Evolutionary conservation across 2,888 invertebrate species (phyloP), one percentile per base, ranked within the genome.

Genomic region (Agonopterix subpropinquella): DNA sequence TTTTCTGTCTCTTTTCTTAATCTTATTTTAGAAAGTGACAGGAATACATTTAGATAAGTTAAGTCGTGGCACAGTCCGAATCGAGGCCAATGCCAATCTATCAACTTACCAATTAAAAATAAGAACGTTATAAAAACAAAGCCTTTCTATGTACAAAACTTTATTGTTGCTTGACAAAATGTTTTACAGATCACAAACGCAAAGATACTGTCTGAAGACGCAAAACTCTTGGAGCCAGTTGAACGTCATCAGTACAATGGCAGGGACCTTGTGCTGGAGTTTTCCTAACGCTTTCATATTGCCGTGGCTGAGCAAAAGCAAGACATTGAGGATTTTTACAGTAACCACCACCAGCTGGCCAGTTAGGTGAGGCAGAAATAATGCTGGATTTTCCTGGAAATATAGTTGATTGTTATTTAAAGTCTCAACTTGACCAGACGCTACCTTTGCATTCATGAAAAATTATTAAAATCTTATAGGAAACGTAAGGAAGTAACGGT

Each of bases 151-250:
- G 4, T 39, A 42, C 3, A 42, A 11, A 42, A 11, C 28, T 28
- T 28, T 28, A 28, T 28, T 28, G 28, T 28, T 9, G n/a, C n/a
- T 13, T 28, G 5, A 28, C 7, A 28, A 5, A 28, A 28, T 5
- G 28, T 28, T 28, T 73, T 52, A 83, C 54, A 84, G 67, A 58
- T 84, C 83, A 60, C 83, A 83, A 51, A 82, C 62, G 55, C 80
- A 83, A 28, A 84, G 55, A 54, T 62, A 69, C 54, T 76, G 66
- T 47, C 77, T 63, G 51, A 84, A 84, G 3, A 80, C 82, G 56
- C 84, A 84, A 56, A 84, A 83, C 53, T 80, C 84, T 64, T 84
- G 84, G 4, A 75, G 57, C 80, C 80, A 82, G 55, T 81, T 83
- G 51, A 84, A 84, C 4, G 60, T 52, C 72, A 83, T 73, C 35